phyloP scores from a whole-genome alignment of 2,888 invertebrate species.

The Idaea straminata region DNA sequence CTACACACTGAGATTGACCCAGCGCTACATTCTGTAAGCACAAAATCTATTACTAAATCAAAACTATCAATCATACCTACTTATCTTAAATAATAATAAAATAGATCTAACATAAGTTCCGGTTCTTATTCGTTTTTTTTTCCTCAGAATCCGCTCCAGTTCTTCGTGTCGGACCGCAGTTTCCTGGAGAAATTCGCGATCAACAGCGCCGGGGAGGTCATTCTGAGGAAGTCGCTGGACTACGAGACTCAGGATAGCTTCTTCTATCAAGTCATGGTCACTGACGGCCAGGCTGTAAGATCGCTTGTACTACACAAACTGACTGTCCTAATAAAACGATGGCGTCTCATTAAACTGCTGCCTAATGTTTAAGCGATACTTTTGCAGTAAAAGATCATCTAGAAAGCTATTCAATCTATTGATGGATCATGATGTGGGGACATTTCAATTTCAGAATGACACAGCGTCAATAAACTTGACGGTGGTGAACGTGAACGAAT shows the following conservation, averaged over 20 bases:
- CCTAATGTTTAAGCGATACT: no score
- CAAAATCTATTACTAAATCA: no score
- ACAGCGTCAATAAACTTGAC: conserved; percentile 90
- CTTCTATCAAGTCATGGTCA: conserved; percentile 89
- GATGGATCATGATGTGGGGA: neutral
- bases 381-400: no score
- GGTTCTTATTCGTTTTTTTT: neutral
- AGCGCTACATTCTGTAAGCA: neutral
- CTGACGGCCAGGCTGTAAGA: conserved; percentile 87
- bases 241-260: conserved; percentile 87
- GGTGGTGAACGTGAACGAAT: conserved; percentile 93
- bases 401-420: neutral
- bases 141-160: conserved; percentile 82
- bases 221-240: conserved; percentile 87
- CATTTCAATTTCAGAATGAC: conserved; percentile 84
- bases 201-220: conserved; percentile 88
- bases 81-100: no score
- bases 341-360: no score
- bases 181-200: conserved; percentile 88
- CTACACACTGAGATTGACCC: conserved; percentile 78
- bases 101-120: no score
- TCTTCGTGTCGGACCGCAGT: conserved; percentile 87
- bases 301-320: conserved; percentile 2
- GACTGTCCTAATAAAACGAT: no score
- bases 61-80: no score